These are phyloP conservation scores for Ischnura elegans DNA, from an alignment of 2,888 invertebrate genomes.

Conservation along the genomic window DNA sequence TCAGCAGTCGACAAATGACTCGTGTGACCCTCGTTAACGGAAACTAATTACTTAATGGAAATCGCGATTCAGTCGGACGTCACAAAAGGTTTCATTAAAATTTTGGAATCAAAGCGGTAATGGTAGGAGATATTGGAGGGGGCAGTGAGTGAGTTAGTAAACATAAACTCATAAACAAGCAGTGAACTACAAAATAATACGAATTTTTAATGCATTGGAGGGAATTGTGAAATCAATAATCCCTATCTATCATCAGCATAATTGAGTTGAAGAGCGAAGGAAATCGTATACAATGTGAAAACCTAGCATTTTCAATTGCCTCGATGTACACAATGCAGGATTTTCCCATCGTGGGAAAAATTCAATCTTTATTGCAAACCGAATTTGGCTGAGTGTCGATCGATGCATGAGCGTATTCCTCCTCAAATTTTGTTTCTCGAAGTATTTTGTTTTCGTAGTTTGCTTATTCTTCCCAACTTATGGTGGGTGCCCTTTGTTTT, in stretches of 20 bases:
- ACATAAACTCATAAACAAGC: not conserved
- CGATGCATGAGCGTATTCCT: too few relatives aligned
- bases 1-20: not conserved
- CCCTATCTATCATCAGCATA: not conserved
- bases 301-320: too few relatives aligned
- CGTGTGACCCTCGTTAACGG: not conserved
- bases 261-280: not conserved
- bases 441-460: too few relatives aligned
- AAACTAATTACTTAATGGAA: constrained; percentile 59
- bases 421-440: too few relatives aligned
- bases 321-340: too few relatives aligned
- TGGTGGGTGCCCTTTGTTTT: too few relatives aligned
- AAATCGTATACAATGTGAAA: not conserved
- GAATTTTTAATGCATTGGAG: not conserved
- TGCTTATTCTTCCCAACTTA: too few relatives aligned
- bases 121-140: not conserved
- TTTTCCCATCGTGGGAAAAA: too few relatives aligned
- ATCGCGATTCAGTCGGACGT: constrained; percentile 33
- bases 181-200: not conserved
- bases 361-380: too few relatives aligned
- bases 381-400: too few relatives aligned
- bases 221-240: not conserved
- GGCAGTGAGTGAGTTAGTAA: too few relatives aligned
- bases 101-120: not conserved
- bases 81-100: constrained; percentile 39